Percentiles rank a stretch among this genome's conserved stretches.
Evolutionary conservation across 2,797 vertebrate species (phyloP).

Genomic region (Psittacula derbiana): DNA sequence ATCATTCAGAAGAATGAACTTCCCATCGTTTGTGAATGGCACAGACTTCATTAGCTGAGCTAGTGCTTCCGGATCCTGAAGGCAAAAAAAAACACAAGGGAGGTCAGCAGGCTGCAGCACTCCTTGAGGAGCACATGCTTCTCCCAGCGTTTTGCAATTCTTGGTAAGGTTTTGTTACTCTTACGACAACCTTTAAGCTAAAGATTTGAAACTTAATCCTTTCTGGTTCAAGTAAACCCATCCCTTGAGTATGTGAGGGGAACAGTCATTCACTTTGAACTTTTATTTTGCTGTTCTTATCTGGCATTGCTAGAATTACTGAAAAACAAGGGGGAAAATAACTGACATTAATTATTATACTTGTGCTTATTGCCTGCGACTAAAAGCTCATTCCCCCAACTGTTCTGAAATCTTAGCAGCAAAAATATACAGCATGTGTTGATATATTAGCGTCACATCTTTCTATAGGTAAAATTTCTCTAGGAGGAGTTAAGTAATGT

Average conservation of each 20-base stretch:
- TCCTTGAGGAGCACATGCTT: rapidly evolving
- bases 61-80: slow-evolving; percentile 91
- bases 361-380: neutral
- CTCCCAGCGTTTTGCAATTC: neutral
- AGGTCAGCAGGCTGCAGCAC: neutral
- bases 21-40: slow-evolving; percentile 91
- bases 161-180: neutral
- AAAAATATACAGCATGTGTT: neutral
- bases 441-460: neutral
- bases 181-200: neutral
- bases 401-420: neutral
- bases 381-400: neutral
- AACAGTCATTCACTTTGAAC: neutral
- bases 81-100: neutral
- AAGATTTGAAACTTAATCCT: neutral
- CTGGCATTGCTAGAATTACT: neutral
- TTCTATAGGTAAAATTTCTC: neutral
- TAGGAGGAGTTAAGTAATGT: neutral
- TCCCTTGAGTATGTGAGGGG: neutral
- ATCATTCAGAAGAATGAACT: slow-evolving; percentile 87
- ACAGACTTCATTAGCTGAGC: slow-evolving; percentile 92
- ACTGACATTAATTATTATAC: neutral
- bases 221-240: neutral
- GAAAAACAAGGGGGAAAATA: neutral
- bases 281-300: neutral